Base-by-base conservation (phyloP, 2,113 vertebrate genomes). In the Phalacrocorax brasilianus region DNA sequence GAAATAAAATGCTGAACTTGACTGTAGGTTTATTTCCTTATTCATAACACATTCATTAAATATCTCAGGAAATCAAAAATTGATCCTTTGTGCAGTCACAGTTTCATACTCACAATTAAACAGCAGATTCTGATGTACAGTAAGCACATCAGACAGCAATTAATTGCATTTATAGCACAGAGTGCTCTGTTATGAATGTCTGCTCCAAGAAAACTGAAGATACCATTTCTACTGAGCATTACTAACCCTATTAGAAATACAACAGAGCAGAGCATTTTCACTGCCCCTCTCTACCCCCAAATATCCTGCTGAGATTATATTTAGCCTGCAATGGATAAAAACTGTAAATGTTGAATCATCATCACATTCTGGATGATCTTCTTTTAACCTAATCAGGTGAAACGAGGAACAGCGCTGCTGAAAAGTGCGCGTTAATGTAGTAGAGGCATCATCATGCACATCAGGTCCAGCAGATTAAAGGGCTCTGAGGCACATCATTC, bases 31-130 rank as follows among this genome's bases (percentile, higher is more conserved):
- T 89, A 58, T 83, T 83, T 96, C 73, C 55, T 55, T 92, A 88
- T 35, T 96, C 38, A 38, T 59, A 91, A 89, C 47, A 62, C 65
- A 59, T 66, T 73, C 59, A 85, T 49, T 76, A 77, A 85, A 38
- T 95, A 93, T 85, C 89, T 79, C 42, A 87, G 84, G 84, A 97
- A 95, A 96, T 96, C 74, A 95, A 83, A 91, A 95, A 85, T 14
- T 85, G 93, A 91, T 95, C 87, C 81, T 97, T 92, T 85, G 80
- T 52, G 84, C 84, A 82, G 56, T 56, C 77, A 66, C 23, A 85
- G 67, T 88, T 92, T 83, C 81, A 30, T 56, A 77, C 65, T 87
- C 33, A 56, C 87, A 96, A 96, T 96, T 96, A 96, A 97, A 89
- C 77, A 87, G 91, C 70, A 82, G 80, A 92, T 95, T 96, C 77